phyloP scores from a whole-genome alignment of 2,113 vertebrate species.

The Erythrocercus mccallii region DNA sequence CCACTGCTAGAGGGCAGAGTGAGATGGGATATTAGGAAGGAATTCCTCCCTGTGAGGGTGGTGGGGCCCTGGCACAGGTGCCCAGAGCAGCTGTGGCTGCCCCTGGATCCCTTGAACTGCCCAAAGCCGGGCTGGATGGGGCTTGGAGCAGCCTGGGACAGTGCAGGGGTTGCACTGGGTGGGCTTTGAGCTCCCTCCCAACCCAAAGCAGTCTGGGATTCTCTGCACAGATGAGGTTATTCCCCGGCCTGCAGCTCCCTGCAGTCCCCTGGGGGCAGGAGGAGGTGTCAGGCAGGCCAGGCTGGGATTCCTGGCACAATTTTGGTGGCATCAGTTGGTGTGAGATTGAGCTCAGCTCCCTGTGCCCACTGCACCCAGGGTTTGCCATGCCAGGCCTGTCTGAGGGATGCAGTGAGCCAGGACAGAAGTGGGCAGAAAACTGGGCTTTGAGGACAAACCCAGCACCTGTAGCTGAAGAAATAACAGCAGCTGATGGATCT shows the following conservation, averaged over 20 bases:
- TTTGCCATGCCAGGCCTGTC: not conserved
- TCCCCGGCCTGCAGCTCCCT: not conserved
- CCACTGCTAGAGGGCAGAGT: not conserved
- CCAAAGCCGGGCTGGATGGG: not conserved
- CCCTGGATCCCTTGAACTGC: not conserved
- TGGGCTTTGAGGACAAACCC: not conserved
- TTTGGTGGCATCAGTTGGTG: not conserved
- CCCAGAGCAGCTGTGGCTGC: not conserved
- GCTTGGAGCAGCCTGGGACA: not conserved
- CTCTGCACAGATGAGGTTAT: no score
- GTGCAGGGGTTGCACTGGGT: not conserved
- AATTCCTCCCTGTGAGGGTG: rapidly evolving
- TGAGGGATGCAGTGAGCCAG: not conserved
- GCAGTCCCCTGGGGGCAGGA: not conserved
- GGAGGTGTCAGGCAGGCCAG: not conserved
- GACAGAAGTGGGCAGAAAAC: not conserved
- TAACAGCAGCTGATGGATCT: not conserved
- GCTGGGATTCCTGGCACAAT: not conserved
- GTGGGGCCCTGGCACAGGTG: not conserved
- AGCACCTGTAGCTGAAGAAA: not conserved
- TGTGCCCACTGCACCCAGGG: not conserved
- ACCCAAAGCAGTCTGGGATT: not conserved
- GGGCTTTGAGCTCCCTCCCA: not conserved
- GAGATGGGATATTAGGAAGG: rapidly evolving
- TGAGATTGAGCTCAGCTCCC: not conserved